phyloP scores from a whole-genome alignment of 2,797 vertebrate species.

The Meriones psammophilus region DNA sequence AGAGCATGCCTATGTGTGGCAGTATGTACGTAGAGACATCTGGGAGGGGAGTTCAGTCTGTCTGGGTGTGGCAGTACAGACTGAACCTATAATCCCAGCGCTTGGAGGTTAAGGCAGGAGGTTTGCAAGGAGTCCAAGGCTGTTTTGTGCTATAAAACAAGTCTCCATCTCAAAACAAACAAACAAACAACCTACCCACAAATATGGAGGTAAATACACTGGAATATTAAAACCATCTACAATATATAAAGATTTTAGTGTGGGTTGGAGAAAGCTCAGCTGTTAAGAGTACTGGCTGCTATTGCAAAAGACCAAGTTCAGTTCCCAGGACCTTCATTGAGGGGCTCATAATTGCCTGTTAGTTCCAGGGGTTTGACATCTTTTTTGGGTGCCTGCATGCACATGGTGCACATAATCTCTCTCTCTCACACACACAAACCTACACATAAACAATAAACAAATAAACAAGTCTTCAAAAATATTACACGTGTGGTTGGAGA shows the following conservation, averaged over 20 bases:
- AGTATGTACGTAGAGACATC: background rate
- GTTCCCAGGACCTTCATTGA: background rate
- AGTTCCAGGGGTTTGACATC: background rate
- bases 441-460: background rate
- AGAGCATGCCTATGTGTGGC: background rate
- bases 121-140: background rate
- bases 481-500: background rate
- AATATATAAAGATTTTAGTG: background rate
- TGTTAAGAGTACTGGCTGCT: background rate
- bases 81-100: background rate
- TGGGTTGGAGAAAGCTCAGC: too few relatives aligned
- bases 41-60: background rate
- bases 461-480: background rate
- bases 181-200: background rate
- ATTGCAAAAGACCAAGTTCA: background rate
- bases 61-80: background rate
- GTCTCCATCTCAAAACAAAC: background rate
- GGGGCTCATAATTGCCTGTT: background rate
- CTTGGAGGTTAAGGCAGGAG: background rate
- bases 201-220: background rate
- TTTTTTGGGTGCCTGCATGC: too few relatives aligned
- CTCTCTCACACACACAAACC: too few relatives aligned
- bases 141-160: background rate
- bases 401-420: background rate
- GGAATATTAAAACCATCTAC: background rate